phyloP scores from a whole-genome alignment of 2,888 invertebrate species.

The Drosophila helvetica region DNA sequence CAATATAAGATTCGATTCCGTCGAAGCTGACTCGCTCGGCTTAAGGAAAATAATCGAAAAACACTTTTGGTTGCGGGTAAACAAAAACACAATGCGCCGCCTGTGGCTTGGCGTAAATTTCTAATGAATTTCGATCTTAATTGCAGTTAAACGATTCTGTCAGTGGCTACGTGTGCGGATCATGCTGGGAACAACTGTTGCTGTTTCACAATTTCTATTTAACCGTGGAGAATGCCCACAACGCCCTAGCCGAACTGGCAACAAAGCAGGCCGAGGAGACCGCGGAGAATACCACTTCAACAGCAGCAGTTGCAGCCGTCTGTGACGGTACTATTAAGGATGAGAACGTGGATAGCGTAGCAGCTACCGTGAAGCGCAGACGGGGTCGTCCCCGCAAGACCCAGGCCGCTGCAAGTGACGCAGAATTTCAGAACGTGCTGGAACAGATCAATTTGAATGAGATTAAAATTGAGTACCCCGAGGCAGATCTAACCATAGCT shows the following conservation, averaged over 20 bases:
- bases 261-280: not conserved
- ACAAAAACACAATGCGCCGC: not conserved
- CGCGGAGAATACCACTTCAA: not conserved
- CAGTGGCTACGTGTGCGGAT: conserved; percentile 53
- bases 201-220: conserved; percentile 78
- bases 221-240: conserved; percentile 67
- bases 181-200: conserved; percentile 71
- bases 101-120: not conserved
- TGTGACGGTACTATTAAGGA: conserved; percentile 34
- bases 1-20: conserved; percentile 61
- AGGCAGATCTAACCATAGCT: conserved; percentile 57
- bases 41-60: conserved; percentile 65
- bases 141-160: conserved; percentile 40
- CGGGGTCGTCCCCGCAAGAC: conserved; percentile 64
- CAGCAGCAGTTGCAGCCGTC: conserved; percentile 9
- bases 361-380: conserved; percentile 63
- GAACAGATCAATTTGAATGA: conserved; percentile 63
- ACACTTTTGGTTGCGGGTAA: conserved; percentile 74
- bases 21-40: conserved; percentile 59
- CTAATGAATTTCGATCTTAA: not conserved
- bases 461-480: conserved; percentile 68
- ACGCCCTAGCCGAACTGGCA: conserved; percentile 16
- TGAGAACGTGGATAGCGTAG: conserved; percentile 53
- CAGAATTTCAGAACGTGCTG: conserved; percentile 56
- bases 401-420: conserved; percentile 4